Evolutionary conservation across 2,888 invertebrate species (phyloP).

Genomic region (Chalcis sispes): DNA sequence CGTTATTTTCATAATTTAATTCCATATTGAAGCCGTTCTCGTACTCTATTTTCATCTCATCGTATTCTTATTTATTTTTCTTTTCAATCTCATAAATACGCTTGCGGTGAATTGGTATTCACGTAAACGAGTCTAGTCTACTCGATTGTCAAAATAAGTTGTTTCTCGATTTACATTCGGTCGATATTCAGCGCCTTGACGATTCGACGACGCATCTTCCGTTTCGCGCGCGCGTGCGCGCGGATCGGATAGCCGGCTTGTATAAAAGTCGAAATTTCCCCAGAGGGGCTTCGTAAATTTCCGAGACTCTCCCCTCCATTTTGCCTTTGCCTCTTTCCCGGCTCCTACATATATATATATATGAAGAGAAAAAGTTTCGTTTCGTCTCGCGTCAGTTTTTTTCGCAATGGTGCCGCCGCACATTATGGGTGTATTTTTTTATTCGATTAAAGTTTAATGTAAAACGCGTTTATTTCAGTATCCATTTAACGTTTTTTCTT

Average conservation of each 20-base stretch:
- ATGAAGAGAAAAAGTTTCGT: constrained; percentile 60
- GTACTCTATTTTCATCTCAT: neutral
- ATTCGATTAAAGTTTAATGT: neutral
- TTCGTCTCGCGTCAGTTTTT: constrained; percentile 59
- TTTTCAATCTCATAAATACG: constrained; percentile 13
- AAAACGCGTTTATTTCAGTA: too few relatives aligned
- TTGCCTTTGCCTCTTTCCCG: too few relatives aligned
- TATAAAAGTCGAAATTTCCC: constrained; percentile 68
- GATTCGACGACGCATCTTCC: constrained; percentile 24
- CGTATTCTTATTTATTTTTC: neutral
- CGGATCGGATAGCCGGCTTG: constrained; percentile 43
- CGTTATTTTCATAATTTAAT: neutral
- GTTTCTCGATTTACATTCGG: constrained; percentile 45
- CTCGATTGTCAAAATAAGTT: constrained; percentile 40
- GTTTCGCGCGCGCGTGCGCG: neutral
- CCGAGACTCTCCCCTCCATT: constrained; percentile 57
- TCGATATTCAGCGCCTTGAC: constrained; percentile 43
- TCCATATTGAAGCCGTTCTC: neutral
- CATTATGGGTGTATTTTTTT: neutral
- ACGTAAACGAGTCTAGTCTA: neutral
- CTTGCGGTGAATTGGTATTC: neutral
- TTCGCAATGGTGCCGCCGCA: constrained; percentile 55
- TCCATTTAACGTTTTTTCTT: too few relatives aligned
- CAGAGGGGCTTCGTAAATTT: constrained; percentile 66
- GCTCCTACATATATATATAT: too few relatives aligned